phyloP scores from a whole-genome alignment of 2,113 vertebrate species.

The Dicaeum eximium region DNA sequence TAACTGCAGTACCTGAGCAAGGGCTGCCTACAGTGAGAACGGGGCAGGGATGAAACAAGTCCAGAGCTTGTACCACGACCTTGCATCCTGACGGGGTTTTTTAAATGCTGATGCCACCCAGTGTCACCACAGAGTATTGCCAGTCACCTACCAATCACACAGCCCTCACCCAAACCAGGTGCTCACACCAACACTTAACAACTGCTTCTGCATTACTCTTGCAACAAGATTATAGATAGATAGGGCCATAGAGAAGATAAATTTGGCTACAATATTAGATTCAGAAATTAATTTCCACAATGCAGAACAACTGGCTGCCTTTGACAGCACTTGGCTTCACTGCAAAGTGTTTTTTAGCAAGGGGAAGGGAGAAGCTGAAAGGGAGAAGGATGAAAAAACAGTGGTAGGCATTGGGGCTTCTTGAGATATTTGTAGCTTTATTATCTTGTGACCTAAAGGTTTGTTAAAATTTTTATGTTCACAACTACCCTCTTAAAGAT shows the following conservation, averaged over 20 bases:
- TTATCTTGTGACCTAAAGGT: not conserved
- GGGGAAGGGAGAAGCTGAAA: not conserved
- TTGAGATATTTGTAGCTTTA: not conserved
- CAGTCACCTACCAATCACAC: not conserved
- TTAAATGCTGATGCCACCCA: conserved; percentile 55
- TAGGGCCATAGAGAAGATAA: not conserved
- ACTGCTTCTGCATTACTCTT: not conserved
- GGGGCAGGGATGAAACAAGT: not conserved
- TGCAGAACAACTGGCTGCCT: not conserved
- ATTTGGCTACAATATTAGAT: not conserved
- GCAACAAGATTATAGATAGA: not conserved
- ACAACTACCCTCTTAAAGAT: not conserved
- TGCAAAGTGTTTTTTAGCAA: not conserved
- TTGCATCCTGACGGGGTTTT: rapidly evolving
- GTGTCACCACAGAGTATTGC: conserved; percentile 45
- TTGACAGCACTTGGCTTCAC: not conserved
- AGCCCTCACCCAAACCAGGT: not conserved
- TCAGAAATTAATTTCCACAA: not conserved
- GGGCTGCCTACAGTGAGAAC: not conserved
- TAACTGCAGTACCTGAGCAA: not conserved
- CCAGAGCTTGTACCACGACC: not conserved
- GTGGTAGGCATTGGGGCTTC: not conserved
- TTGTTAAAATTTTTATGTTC: not conserved
- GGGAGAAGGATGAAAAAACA: not conserved
- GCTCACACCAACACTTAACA: not conserved